These are phyloP conservation scores for Cyclophora albipunctata DNA, from an alignment of 2,888 invertebrate genomes.

Conservation along the genomic window DNA sequence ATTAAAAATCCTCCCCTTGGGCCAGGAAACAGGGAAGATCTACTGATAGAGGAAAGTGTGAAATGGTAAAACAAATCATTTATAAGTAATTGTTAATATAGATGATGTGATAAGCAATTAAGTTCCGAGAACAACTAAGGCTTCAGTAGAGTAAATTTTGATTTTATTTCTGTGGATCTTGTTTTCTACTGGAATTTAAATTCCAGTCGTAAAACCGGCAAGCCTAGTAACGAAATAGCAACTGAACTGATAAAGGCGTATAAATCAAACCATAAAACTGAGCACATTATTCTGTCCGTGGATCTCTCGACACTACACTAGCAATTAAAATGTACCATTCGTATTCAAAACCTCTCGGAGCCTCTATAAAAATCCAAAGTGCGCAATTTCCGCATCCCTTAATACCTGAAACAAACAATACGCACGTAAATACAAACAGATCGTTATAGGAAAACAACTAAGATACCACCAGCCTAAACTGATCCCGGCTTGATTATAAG, in stretches of 20 bases:
- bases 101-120: too few species aligned
- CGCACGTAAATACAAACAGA: constrained; percentile 40
- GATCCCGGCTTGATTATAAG: constrained; percentile 21
- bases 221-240: too few species aligned
- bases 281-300: too few species aligned
- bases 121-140: too few species aligned
- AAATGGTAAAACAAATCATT: background rate
- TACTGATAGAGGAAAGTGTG: constrained; percentile 1
- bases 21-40: constrained; percentile 16
- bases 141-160: too few species aligned
- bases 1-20: constrained; percentile 46
- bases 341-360: constrained; percentile 22
- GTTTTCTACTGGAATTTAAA: too few species aligned
- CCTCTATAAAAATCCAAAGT: constrained; percentile 16
- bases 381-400: constrained; percentile 30
- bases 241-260: too few species aligned
- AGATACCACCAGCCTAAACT: constrained; percentile 18
- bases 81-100: too few species aligned
- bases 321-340: constrained; percentile 10
- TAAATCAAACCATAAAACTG: too few species aligned
- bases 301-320: too few species aligned
- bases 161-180: too few species aligned
- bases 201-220: too few species aligned
- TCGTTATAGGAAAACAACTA: constrained; percentile 31
- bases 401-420: constrained; percentile 59